A percentile compares a stretch with the other conserved stretches of the same genome.
These are phyloP conservation scores for Picathartes gymnocephalus DNA, from an alignment of 2,113 vertebrate genomes.

Conservation along the genomic window DNA sequence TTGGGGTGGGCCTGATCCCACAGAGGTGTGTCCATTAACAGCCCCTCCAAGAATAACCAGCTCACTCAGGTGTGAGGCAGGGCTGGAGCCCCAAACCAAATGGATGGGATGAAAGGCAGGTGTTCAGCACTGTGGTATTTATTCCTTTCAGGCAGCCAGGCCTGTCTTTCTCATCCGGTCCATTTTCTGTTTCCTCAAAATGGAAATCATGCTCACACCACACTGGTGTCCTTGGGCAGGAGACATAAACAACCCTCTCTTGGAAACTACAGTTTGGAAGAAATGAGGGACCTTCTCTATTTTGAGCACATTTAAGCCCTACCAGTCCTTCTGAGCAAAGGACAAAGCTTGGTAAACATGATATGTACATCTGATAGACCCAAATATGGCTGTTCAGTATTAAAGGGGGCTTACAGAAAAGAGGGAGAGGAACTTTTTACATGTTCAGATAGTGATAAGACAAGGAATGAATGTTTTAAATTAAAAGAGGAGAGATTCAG, in stretches of 20 bases:
- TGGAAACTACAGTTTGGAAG: not conserved
- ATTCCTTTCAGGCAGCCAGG: not conserved
- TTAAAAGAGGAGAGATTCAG: not conserved
- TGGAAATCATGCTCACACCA: not conserved
- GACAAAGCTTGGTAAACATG: not conserved
- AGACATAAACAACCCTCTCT: accelerated
- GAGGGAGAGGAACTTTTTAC: not conserved
- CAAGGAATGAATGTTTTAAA: not conserved
- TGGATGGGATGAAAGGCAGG: not conserved
- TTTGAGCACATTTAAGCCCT: not conserved
- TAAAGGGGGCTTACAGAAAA: not conserved
- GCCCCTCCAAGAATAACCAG: not conserved
- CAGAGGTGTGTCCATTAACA: not conserved
- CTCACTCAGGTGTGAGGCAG: accelerated
- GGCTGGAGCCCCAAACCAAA: not conserved
- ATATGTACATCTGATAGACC: not conserved
- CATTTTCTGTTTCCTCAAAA: not conserved
- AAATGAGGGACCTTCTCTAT: not conserved
- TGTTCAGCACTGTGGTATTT: accelerated
- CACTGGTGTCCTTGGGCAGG: not conserved
- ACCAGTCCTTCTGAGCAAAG: not conserved
- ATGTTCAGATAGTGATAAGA: accelerated
- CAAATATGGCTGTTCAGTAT: not conserved
- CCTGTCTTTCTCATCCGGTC: not conserved
- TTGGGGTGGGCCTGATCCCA: not conserved